Percentiles rank a stretch among this genome's conserved stretches.
These are phyloP conservation scores for Euborellia annulipes DNA, from an alignment of 1,140 invertebrate species.

Conservation along the genomic window DNA sequence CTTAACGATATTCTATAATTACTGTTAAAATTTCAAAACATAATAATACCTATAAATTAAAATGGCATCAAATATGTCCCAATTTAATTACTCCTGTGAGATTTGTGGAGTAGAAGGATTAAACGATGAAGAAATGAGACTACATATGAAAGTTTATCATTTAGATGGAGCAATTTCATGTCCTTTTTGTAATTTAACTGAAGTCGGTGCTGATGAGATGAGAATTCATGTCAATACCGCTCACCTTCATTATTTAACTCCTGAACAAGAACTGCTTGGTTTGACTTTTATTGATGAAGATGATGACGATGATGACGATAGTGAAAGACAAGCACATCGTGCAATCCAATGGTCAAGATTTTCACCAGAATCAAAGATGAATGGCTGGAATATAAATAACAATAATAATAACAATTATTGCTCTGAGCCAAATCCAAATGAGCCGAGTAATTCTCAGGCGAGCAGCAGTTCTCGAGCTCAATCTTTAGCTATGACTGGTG, in stretches of 20 bases:
- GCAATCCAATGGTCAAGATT: not conserved
- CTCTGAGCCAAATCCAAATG: too few species aligned
- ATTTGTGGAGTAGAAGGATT: constrained; percentile 66
- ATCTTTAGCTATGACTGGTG: constrained; percentile 15
- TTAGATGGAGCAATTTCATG: constrained; percentile 58
- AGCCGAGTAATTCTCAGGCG: not conserved
- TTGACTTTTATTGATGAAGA: constrained; percentile 36
- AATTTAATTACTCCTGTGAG: constrained; percentile 47
- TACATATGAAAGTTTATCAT: constrained; percentile 58
- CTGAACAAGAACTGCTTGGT: constrained; percentile 36
- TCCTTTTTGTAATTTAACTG: constrained; percentile 63
- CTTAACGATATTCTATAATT: too few species aligned
- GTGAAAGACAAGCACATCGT: constrained; percentile 15
- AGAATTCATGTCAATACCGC: constrained; percentile 60
- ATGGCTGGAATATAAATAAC: constrained; percentile 27
- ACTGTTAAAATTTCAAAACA: too few species aligned
- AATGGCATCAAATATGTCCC: constrained; percentile 24
- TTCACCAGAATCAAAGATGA: constrained; percentile 13
- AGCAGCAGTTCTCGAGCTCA: not conserved
- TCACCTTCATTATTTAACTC: constrained; percentile 62
- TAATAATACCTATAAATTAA: too few species aligned
- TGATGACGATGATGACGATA: constrained; percentile 35
- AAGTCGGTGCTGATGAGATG: constrained; percentile 46
- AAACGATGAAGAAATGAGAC: constrained; percentile 59
- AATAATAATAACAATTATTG: constrained; percentile 31